Percentiles rank a stretch among this genome's conserved stretches.
Evolutionary conservation across 2,888 invertebrate species (phyloP).

Genomic region (Trypoxylon attenuatum): DNA sequence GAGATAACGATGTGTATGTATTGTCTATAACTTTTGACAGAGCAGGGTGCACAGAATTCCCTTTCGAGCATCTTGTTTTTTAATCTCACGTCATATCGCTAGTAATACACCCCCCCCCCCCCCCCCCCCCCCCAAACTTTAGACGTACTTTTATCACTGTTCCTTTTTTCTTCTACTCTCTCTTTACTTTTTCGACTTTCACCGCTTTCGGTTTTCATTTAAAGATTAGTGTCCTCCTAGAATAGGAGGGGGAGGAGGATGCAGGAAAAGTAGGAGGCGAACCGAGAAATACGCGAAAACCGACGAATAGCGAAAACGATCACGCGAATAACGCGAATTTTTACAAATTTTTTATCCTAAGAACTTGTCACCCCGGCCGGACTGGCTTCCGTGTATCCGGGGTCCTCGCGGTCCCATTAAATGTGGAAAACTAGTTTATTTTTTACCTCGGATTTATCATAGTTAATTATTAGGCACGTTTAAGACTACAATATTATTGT

Average conservation of each 20-base stretch:
- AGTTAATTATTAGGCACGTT: constrained; percentile 57
- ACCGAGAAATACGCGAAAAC: neutral
- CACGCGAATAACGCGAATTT: constrained; percentile 32
- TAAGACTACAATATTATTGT: constrained; percentile 58
- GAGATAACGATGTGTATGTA: constrained; percentile 58
- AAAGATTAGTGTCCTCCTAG: neutral
- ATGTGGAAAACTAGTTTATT: constrained; percentile 52
- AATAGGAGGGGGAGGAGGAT: constrained; percentile 14
- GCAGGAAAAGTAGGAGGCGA: constrained; percentile 22
- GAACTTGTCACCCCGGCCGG: constrained; percentile 49
- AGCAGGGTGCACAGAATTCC: neutral
- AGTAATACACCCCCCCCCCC: constrained; percentile 29
- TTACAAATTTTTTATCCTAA: constrained; percentile 59
- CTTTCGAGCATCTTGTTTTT: constrained; percentile 26
- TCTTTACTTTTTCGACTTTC: constrained; percentile 29
- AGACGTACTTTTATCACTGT: constrained; percentile 28
- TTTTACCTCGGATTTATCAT: constrained; percentile 60
- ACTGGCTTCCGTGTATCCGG: constrained; percentile 52
- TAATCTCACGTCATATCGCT: constrained; percentile 54
- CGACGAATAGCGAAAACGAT: neutral
- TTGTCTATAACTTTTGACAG: constrained; percentile 42
- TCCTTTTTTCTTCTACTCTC: constrained; percentile 37
- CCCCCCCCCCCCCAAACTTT: constrained; percentile 15
- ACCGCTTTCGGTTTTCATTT: constrained; percentile 18
- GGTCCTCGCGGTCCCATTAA: constrained; percentile 37